Base-by-base conservation (phyloP, 2,113 vertebrate genomes). In the Eclectus roratus region DNA sequence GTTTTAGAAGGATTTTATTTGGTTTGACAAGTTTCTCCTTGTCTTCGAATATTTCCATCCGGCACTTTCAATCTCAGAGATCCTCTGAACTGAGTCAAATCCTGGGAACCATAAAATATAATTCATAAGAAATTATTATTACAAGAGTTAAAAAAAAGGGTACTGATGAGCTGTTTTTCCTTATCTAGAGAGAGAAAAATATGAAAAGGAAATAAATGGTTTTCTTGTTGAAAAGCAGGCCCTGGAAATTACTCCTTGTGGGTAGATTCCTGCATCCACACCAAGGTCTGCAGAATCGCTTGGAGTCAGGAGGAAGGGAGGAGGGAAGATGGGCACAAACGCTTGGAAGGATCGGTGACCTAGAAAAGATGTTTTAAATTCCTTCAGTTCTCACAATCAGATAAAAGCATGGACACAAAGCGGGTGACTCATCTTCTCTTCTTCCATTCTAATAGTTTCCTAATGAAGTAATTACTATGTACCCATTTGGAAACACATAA, bases 291-390 rank as follows among this genome's bases (percentile, higher is more conserved):
- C 78, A 93, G 93, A 94, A 96, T 89, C 65, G 0, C 84, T 95
- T 84, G 86, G 73, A 78, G 83, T 4, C 0, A 1, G 41, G 35
- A 49, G 63, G 46, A 35, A 94, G 76, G 85, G 88, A 84, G 69
- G 29, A 56, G 78, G 87, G 66, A 80, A 89, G 91, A 95, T 18
- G 78, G 74, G 89, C 78, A 94, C 2, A 2, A 94, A 68, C 3
- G 1, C 87, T 91, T 88, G 95, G 94, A 96, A 94, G 91, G 74
- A 94, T 82, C 1, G 0, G 27, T 94, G 95, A 94, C 95, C 87
- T 95, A 95, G 95, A 91, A 95, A 95, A 93, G 74, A 96, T 96
- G 85, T 97, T 91, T 70, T 13, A 91, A 89, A 97, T 96, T 96
- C 95, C 85, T 96, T 85, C 10, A 9, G 63, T 96, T 94, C 91